Evolutionary conservation across 2,888 invertebrate genomes (phyloP), one percentile per base, ranked within the genome.

Genomic region (Meteorus colon): DNA sequence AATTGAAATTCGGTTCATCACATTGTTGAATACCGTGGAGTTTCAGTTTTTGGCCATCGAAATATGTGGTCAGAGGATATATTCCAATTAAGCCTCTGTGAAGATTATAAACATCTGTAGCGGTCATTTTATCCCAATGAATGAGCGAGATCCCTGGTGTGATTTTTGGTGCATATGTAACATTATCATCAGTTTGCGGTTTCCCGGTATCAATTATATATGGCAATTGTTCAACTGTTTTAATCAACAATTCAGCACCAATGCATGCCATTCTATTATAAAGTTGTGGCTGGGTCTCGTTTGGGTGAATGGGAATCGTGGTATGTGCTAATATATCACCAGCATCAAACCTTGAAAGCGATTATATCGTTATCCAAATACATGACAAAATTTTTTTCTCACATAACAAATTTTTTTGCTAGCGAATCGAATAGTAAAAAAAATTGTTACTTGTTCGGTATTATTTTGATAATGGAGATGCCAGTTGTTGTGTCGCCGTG

Each of bases 401-500:
- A 12, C 70, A 48, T n/a, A 4, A 8, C 4, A 34, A 1, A 0
- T 8, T 6, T 37, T 27, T 51, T 63, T 37, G 51, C 19, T 19
- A 4, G 8, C 65, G 41, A 16, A 27, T 37, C 51, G 29, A 41
- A 55, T 37, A 60, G 24, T 19, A 51, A 34, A 65, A 62, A 62
- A 51, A 12, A 59, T 37, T 73, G 79, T 81, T 87, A 91, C 88
- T 93, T 92, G 84, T 94, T 91, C 45, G 97, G 94, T 87, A 93
- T 93, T 79, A 98, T 95, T 90, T 92, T 94, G 95, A 98, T 97
- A 63, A 98, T 93, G 19, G 96, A 94, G 14, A 98, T 92, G 45
- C 98, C 98, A 10, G 97, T 96, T 80, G 91, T 90, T 14, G 88
- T 85, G 87, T 98, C 98, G 14, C 96, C 97, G 87, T 95, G 93